phyloP scores from a whole-genome alignment of 2,113 vertebrate species.

The Pantherophis guttatus region DNA sequence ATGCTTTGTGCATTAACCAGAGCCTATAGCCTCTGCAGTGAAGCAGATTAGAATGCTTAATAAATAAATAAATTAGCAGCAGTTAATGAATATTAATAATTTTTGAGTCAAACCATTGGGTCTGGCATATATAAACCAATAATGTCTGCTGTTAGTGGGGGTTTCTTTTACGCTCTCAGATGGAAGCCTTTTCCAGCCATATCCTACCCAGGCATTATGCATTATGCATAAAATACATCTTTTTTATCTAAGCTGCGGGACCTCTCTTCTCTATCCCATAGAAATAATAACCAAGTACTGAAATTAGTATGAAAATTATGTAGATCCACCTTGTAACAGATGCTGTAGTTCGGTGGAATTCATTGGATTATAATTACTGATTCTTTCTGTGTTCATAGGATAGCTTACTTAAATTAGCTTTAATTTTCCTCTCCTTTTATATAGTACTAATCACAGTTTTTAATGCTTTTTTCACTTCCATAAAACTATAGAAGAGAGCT shows the following conservation, averaged over 20 bases:
- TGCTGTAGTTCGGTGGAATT: background rate
- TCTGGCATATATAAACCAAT: background rate
- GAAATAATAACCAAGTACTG: background rate
- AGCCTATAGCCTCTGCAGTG: background rate
- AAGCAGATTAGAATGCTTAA: background rate
- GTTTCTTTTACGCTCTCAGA: background rate
- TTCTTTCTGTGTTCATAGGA: background rate
- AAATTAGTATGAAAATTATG: background rate
- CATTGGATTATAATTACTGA: background rate
- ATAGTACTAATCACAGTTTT: background rate
- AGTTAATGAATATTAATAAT: background rate
- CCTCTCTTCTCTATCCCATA: background rate
- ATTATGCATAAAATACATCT: background rate
- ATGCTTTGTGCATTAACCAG: background rate
- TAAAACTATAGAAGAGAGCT: slow-evolving; percentile 1
- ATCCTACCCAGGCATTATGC: background rate
- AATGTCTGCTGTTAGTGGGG: background rate
- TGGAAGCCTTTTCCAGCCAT: background rate
- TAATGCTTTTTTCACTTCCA: background rate
- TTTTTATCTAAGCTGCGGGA: background rate
- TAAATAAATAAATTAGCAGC: background rate
- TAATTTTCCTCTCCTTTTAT: background rate
- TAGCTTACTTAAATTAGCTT: background rate
- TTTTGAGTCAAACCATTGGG: background rate
- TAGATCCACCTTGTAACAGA: background rate